phyloP scores from a whole-genome alignment of 2,888 invertebrate species.

The Melieria picta region DNA sequence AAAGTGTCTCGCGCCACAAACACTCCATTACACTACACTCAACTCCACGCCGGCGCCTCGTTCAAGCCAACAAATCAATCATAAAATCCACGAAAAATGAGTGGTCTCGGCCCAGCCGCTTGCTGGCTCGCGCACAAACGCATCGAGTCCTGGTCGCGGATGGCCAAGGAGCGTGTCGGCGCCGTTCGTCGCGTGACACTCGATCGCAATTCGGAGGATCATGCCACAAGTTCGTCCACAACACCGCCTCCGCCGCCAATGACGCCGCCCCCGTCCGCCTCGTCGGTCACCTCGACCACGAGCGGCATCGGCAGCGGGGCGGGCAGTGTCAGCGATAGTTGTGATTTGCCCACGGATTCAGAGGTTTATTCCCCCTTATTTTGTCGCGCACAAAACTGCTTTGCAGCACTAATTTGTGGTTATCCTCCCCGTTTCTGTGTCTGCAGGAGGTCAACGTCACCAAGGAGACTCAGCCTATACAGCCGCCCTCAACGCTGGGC shows the following conservation, averaged over 20 bases:
- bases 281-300: constrained; percentile 63
- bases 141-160: constrained; percentile 80
- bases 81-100: constrained; percentile 65
- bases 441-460: constrained; percentile 74
- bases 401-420: constrained; percentile 14
- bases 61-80: not conserved
- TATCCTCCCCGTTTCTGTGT: not conserved
- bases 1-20: no score
- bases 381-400: not conserved
- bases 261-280: constrained; percentile 64
- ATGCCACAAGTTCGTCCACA: constrained; percentile 50
- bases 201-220: constrained; percentile 62
- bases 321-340: constrained; percentile 63
- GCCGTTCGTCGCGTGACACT: constrained; percentile 64
- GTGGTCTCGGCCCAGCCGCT: constrained; percentile 78
- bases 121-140: constrained; percentile 83
- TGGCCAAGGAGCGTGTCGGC: constrained; percentile 74
- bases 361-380: constrained; percentile 53
- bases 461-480: constrained; percentile 73
- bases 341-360: constrained; percentile 64
- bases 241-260: constrained; percentile 51
- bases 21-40: no score
- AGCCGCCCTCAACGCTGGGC: constrained; percentile 69
- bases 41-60: no score
- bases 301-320: constrained; percentile 63